phyloP scores from a whole-genome alignment of 2,113 vertebrate genomes.

The Stictonetta naevosa region DNA sequence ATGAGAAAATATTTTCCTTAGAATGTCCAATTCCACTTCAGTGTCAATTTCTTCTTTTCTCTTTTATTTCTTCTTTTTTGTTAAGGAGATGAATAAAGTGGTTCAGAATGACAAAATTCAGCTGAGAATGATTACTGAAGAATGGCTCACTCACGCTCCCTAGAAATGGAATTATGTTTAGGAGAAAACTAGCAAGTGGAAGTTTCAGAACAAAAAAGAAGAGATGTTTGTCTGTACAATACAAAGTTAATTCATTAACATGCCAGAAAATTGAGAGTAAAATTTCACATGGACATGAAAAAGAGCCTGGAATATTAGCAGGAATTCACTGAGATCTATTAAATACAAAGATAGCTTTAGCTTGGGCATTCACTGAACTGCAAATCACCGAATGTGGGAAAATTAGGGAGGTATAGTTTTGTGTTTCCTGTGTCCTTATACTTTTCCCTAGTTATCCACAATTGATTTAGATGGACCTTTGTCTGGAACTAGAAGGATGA shows the following conservation, averaged over 20 bases:
- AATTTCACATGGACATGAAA: not conserved
- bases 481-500: not conserved
- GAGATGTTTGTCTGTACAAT: not conserved
- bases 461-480: not conserved
- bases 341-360: not conserved
- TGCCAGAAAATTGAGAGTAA: not conserved
- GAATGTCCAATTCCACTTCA: not conserved
- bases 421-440: not conserved
- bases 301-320: not conserved
- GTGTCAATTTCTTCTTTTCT: not conserved
- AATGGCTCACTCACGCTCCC: not conserved
- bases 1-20: not conserved
- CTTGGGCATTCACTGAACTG: not conserved
- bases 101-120: not conserved
- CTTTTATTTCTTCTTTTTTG: not conserved
- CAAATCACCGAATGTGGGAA: not conserved
- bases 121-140: not conserved
- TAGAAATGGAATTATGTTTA: not conserved
- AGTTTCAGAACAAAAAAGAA: not conserved
- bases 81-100: not conserved
- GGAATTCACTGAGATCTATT: not conserved
- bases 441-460: not conserved
- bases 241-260: not conserved
- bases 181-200: not conserved
- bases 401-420: not conserved